Evolutionary conservation across 2,113 vertebrate genomes (phyloP).

Genomic region (Collichthys lucidus): DNA sequence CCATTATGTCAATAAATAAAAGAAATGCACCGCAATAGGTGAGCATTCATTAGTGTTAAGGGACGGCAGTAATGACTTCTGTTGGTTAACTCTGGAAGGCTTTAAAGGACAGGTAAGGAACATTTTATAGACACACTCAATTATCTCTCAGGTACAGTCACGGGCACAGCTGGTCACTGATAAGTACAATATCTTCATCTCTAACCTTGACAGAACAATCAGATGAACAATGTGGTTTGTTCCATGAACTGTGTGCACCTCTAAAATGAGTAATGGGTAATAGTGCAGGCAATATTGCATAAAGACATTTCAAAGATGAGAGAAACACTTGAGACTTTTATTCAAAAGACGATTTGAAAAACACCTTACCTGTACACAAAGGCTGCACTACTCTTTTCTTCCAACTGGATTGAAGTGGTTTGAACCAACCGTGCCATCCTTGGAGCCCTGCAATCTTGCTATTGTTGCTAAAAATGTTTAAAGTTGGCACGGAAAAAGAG

Average conservation of each 20-base stretch:
- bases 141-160: conserved; percentile 31
- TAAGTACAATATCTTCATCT: conserved; percentile 21
- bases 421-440: conserved; percentile 16
- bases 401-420: conserved; percentile 21
- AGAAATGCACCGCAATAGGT: neutral
- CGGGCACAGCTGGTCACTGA: conserved; percentile 39
- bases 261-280: neutral
- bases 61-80: neutral
- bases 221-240: neutral
- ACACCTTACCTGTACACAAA: neutral
- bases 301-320: neutral
- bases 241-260: neutral
- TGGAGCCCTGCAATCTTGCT: conserved; percentile 26
- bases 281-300: neutral
- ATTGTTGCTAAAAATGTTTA: conserved; percentile 48
- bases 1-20: neutral
- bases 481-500: conserved; percentile 33
- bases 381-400: conserved; percentile 6
- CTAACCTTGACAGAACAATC: conserved; percentile 7
- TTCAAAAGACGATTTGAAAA: neutral
- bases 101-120: neutral
- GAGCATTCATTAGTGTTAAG: neutral
- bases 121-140: neutral
- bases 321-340: too few relatives aligned
- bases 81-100: neutral